A percentile compares a stretch with the other conserved stretches of the same genome.
phyloP scores from a whole-genome alignment of 2,797 vertebrate genomes.

The Sebastes miniatus region DNA sequence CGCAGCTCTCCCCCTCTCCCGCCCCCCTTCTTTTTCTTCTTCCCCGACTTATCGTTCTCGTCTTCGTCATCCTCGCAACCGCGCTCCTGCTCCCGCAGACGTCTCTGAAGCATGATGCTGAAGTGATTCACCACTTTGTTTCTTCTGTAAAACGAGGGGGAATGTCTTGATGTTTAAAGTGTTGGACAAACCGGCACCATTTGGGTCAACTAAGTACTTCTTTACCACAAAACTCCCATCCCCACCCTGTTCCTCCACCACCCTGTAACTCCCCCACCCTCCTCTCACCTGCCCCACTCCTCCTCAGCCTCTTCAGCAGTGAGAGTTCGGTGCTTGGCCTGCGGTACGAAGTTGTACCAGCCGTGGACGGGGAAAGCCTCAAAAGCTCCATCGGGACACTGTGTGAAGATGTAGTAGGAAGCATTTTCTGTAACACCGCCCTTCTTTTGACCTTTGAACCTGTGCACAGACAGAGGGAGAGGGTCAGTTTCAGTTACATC shows the following conservation, averaged over 20 bases:
- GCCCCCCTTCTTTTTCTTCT: conserved; percentile 84
- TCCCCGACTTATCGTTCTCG: conserved; percentile 84
- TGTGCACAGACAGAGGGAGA: conserved; percentile 48
- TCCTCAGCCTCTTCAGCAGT: conserved; percentile 94
- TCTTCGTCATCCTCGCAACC: conserved; percentile 85
- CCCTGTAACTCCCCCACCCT: not conserved
- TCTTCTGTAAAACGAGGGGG: conserved; percentile 73
- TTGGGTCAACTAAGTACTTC: not conserved
- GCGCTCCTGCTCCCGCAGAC: conserved; percentile 87
- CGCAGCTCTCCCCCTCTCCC: conserved; percentile 85
- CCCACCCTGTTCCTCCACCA: not conserved
- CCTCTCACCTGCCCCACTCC: conserved; percentile 88
- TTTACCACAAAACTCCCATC: not conserved
- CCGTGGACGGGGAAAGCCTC: conserved; percentile 92
- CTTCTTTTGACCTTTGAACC: conserved; percentile 92
- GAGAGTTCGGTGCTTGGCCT: conserved; percentile 90
- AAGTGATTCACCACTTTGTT: conserved; percentile 97
- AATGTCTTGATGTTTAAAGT: not conserved
- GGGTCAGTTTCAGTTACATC: not conserved
- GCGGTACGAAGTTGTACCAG: conserved; percentile 93
- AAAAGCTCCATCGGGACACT: conserved; percentile 92
- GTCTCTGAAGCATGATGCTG: conserved; percentile 94
- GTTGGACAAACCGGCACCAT: not conserved
- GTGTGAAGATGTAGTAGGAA: conserved; percentile 94
- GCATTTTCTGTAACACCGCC: conserved; percentile 93